Evolutionary conservation across 2,113 vertebrate genomes (phyloP), one percentile per base, ranked within the genome.

Genomic region (Fulmarus glacialis): DNA sequence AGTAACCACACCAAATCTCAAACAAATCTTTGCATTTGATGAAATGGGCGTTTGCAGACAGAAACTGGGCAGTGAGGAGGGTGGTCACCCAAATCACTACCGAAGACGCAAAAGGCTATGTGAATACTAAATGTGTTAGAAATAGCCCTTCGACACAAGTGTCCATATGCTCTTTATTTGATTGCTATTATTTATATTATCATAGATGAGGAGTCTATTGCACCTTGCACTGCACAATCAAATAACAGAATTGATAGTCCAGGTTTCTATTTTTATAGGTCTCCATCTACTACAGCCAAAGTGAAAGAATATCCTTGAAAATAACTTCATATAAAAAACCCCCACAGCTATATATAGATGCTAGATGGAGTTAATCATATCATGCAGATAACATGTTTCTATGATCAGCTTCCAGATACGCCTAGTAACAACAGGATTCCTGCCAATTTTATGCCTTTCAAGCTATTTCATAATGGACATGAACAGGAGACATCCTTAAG

Each of bases 321-420:
- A 59, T 18, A 48, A 17, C 47, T 67, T 87, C 40, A 24, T 27
- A 63, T 20, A 52, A 66, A 82, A 87, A n/a, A 5, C 2, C 12
- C 47, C 32, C 29, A 29, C 0, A 3, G 60, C 72, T 85, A 90
- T 58, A 89, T 55, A 78, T 27, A 89, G 77, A 86, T 66, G 32
- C 19, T 71, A 85, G 52, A 78, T 87, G 34, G 34, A 94, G 70
- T 60, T 87, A 79, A 89, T 68, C 43, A 29, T 68, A 87, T 55
- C 13, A 40, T 7, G 18, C 22, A 82, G 87, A 71, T 82, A 87
- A 56, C 16, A 24, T 27, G 40, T 62, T 84, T 81, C 87, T 89
- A 9, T 84, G 72, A 95, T 89, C 60, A 93, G 21, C 62, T 93
- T 96, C 74, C 93, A 97, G 80, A 84, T 27, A 53, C 36, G 84